A percentile compares a stretch with the other conserved stretches of the same genome.
Conservation (phyloP, 2,888 invertebrate species). For the Dasypolia templi region DNA sequence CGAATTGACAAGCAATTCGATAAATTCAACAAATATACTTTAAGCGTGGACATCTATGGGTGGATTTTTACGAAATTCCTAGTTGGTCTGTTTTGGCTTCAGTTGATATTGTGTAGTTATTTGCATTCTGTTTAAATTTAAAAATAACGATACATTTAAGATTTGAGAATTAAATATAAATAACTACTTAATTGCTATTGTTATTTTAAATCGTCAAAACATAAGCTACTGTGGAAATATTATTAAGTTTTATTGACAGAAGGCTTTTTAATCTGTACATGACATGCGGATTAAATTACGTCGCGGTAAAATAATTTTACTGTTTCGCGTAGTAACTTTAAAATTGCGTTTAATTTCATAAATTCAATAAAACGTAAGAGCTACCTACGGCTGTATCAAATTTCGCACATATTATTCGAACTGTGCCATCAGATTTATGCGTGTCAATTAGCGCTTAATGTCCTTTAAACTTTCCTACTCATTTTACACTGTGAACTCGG, state of each 20-base stretch:
- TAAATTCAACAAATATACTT: not conserved
- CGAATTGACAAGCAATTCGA: constrained; percentile 3
- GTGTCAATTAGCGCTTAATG: constrained; percentile 32
- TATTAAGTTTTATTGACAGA: constrained; percentile 51
- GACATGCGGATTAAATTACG: constrained; percentile 22
- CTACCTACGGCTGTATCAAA: constrained; percentile 6
- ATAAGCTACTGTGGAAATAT: constrained; percentile 49
- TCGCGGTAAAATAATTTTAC: constrained; percentile 28
- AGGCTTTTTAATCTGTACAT: constrained; percentile 36
- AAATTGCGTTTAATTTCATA: constrained; percentile 27
- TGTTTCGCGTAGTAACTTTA: constrained; percentile 19
- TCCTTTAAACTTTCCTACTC: constrained; percentile 1
- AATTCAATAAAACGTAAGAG: constrained; percentile 50
- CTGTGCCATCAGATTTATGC: constrained; percentile 27
- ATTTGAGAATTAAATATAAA: not conserved
- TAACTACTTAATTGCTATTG: not conserved
- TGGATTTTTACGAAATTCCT: not conserved
- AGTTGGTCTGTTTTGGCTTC: not conserved
- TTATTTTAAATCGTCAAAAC: constrained; percentile 27
- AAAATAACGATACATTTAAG: not conserved
- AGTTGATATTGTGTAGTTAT: not conserved
- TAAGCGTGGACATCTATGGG: not conserved
- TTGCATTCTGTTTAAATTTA: not conserved
- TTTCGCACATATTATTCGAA: constrained; percentile 23
- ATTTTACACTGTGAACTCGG: constrained; percentile 4